Evolutionary conservation across 1,140 invertebrate genomes (phyloP).

Genomic region (Trissolcus basalis): DNA sequence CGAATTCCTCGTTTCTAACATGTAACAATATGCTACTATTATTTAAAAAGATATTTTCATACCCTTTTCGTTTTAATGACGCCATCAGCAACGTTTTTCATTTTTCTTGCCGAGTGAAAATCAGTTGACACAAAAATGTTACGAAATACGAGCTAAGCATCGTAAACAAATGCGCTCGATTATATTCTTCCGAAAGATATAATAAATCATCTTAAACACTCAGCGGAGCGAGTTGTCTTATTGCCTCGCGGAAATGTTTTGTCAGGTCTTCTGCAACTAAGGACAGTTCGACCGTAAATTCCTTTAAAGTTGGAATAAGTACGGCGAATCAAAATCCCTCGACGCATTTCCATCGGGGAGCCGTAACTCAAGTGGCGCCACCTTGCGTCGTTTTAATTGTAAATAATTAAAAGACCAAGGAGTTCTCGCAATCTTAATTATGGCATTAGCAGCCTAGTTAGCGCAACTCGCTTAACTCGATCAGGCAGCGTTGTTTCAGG

Average conservation of each 20-base stretch:
- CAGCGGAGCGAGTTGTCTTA: constrained; percentile 19
- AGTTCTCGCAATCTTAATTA: constrained; percentile 9
- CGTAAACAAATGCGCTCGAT: constrained; percentile 22
- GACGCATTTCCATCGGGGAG: neutral
- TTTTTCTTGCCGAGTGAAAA: no score
- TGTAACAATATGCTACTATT: no score
- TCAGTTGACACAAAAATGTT: constrained; percentile 30
- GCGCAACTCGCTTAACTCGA: constrained; percentile 1
- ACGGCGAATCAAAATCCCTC: constrained; percentile 1
- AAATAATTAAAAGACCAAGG: constrained; percentile 5
- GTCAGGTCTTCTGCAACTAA: constrained; percentile 28
- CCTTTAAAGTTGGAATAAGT: constrained; percentile 31
- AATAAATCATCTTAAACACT: constrained; percentile 1
- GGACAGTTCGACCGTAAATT: constrained; percentile 35
- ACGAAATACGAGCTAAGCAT: neutral
- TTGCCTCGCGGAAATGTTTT: constrained; percentile 23
- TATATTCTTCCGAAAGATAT: no score
- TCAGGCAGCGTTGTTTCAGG: neutral
- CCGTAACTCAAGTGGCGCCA: neutral
- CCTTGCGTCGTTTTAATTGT: constrained; percentile 5
- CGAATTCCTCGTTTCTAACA: no score
- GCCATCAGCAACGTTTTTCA: no score
- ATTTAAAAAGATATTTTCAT: no score
- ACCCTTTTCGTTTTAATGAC: no score
- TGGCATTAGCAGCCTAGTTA: constrained; percentile 6